Percentiles rank a stretch among this genome's conserved stretches.
phyloP scores from a whole-genome alignment of 2,888 invertebrate species.

The Brachynemurus nebulosus region DNA sequence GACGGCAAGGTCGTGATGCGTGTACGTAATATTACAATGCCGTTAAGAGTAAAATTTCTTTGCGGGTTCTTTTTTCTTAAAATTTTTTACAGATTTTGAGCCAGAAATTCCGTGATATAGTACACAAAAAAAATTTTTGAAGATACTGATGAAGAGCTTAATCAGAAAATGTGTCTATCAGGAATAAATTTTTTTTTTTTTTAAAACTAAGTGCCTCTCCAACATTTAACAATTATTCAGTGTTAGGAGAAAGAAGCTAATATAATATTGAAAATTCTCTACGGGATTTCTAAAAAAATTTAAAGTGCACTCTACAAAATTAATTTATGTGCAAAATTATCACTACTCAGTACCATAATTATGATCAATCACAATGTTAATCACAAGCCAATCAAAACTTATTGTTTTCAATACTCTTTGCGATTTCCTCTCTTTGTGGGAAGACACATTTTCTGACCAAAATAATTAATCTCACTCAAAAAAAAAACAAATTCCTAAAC shows the following conservation, averaged over 20 bases:
- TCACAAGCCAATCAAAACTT: slow-evolving; percentile 22
- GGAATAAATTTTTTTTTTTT: slow-evolving; percentile 16
- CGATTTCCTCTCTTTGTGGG: slow-evolving; percentile 45
- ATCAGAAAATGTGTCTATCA: slow-evolving; percentile 61
- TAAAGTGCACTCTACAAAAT: slow-evolving; percentile 8
- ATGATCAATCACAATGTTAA: background rate
- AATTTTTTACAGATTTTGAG: background rate
- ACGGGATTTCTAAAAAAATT: slow-evolving; percentile 5
- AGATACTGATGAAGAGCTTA: slow-evolving; percentile 17
- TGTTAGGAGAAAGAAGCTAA: slow-evolving; percentile 2
- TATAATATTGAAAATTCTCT: slow-evolving; percentile 1
- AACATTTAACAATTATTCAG: slow-evolving; percentile 10
- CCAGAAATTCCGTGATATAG: slow-evolving; percentile 1
- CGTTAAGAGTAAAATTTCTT: too few relatives aligned
- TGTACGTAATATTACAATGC: too few relatives aligned
- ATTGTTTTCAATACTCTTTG: background rate
- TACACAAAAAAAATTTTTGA: slow-evolving; percentile 7
- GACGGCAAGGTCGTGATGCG: too few relatives aligned
- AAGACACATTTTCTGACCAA: slow-evolving; percentile 74
- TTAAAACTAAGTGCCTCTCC: slow-evolving; percentile 7
- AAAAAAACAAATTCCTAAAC: background rate
- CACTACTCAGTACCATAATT: slow-evolving; percentile 7
- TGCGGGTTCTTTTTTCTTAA: background rate
- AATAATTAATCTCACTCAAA: slow-evolving; percentile 16
- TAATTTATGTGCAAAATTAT: slow-evolving; percentile 6